phyloP scores from a whole-genome alignment of 2,113 vertebrate species.

The Hypanus sabinus region DNA sequence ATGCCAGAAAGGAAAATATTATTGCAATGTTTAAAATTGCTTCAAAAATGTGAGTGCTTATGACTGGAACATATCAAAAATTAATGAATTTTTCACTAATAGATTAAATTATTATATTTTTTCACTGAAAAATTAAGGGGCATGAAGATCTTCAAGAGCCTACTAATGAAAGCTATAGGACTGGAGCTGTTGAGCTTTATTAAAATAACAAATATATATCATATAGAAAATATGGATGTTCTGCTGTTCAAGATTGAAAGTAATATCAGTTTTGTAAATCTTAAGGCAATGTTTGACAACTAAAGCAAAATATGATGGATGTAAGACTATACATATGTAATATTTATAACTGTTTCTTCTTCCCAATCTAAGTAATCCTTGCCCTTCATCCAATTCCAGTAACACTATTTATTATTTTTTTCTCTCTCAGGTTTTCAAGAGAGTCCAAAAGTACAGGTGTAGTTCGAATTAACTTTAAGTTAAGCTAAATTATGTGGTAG shows the following conservation, averaged over 20 bases:
- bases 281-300: not conserved
- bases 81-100: not conserved
- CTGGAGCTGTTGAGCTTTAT: not conserved
- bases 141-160: not conserved
- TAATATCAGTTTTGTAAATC: not conserved
- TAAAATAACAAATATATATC: not conserved
- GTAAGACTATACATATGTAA: not conserved
- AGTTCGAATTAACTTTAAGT: too few relatives aligned
- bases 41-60: not conserved
- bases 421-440: too few relatives aligned
- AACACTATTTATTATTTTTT: too few relatives aligned
- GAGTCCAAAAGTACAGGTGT: too few relatives aligned
- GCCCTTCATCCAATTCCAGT: not conserved
- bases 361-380: too few relatives aligned
- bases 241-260: not conserved
- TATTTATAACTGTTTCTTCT: not conserved
- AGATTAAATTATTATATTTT: not conserved
- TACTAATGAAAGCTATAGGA: not conserved
- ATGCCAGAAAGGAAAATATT: constrained; percentile 32
- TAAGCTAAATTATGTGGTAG: too few relatives aligned
- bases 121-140: not conserved
- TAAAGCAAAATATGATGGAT: not conserved
- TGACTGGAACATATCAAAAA: not conserved
- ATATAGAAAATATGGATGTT: not conserved
- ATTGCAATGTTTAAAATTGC: not conserved